A percentile compares a stretch with the other conserved stretches of the same genome.
Conservation (phyloP, 2,888 invertebrate species). For the Hanleya hanleyi region DNA sequence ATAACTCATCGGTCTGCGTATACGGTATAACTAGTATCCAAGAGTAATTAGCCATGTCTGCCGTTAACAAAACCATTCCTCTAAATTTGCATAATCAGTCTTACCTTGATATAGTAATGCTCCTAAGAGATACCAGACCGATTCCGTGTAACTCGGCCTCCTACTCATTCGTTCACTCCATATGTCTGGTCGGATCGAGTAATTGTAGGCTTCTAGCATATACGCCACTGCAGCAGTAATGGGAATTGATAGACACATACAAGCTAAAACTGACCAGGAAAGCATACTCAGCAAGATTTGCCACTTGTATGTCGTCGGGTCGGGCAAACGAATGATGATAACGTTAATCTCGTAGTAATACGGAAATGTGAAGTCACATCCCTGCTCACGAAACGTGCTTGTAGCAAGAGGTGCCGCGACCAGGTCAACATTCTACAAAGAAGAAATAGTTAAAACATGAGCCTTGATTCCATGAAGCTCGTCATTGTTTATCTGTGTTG, state of each 20-base stretch:
- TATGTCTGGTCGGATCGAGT: background rate
- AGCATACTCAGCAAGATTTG: background rate
- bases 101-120: background rate
- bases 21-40: too few species aligned
- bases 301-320: background rate
- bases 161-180: background rate
- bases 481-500: too few species aligned
- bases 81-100: too few species aligned
- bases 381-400: background rate
- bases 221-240: background rate
- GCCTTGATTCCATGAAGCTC: too few species aligned
- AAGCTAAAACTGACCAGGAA: background rate
- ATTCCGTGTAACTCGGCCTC: background rate
- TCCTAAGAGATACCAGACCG: background rate
- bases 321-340: background rate
- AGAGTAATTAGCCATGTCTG: too few species aligned
- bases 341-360: constrained; percentile 3
- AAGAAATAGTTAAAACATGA: too few species aligned
- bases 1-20: too few species aligned
- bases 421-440: background rate
- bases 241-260: background rate
- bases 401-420: background rate
- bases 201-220: background rate
- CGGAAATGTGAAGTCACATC: constrained; percentile 2
- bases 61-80: too few species aligned